Base-by-base conservation (phyloP, 1,140 invertebrate species). In the Bombus fervidus region DNA sequence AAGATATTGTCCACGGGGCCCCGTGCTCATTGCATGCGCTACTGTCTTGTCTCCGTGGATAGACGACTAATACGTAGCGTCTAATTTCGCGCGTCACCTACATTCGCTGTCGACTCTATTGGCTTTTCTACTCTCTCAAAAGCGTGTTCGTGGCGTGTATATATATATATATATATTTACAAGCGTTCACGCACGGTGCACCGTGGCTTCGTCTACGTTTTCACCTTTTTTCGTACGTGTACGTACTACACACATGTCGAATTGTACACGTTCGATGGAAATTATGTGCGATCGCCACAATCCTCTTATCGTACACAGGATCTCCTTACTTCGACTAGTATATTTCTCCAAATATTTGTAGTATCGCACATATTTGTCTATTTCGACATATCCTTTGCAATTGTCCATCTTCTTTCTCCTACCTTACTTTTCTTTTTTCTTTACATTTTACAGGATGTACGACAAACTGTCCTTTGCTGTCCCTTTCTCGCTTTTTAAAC, bases 1-100 rank as follows among this genome's bases (percentile, higher is more conserved):
- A 93, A 93, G 91, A 94, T 90, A 90, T 93, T 90, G 87, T 87
- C 80, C 87, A 85, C 89, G 83, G 83, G 64, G 84, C 84, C 85
- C 89, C 89, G 84, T 86, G 84, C 87, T 66, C 71, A 77, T 73
- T 90, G 86, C 89, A 90, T 83, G 89, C 86, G 83, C 86, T 75
- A 90, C 85, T 90, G 88, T 83, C 85, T 84, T 28, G 64, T 72
- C 71, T 15, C 39, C 15, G 43, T 75, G 41, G 79, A 79, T 81
- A 68, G 57, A 74, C 75, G 43, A 18, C 81, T 90, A 87, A 90
- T 68, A 79, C 37, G 66, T 43, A 66, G 81, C 59, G 34, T 47
- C 82, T 90, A 89, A 89, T 87, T 47, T 84, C 72, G 66, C 75
- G 68, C 74, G 34, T 79, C 53, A n/a, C 28, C 64, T 39, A 31